A percentile compares a stretch with the other conserved stretches of the same genome.
Evolutionary conservation across 2,797 vertebrate genomes (phyloP).

Genomic region (Acanthurus lineatus): DNA sequence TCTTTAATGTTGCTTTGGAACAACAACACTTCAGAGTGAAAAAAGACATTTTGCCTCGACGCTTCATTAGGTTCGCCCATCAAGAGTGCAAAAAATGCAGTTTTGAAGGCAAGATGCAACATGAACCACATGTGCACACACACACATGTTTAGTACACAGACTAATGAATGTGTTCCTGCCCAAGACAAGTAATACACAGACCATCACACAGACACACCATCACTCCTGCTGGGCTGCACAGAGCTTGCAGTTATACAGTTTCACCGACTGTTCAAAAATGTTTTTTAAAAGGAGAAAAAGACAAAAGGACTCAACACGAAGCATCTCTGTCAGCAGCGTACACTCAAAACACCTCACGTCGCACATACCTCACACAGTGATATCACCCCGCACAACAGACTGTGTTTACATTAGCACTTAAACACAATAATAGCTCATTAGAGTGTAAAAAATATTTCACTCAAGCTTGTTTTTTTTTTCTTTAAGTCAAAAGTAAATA

Average conservation of each 20-base stretch:
- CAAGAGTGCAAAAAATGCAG: constrained; percentile 24
- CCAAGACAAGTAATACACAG: constrained; percentile 4
- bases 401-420: constrained; percentile 37
- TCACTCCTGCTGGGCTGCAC: background rate
- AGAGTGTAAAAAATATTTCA: constrained; percentile 3
- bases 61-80: constrained; percentile 54
- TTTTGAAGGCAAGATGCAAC: constrained; percentile 27
- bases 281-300: background rate
- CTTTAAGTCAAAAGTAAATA: constrained; percentile 16
- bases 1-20: constrained; percentile 52
- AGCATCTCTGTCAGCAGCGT: constrained; percentile 21
- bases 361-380: constrained; percentile 39
- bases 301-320: background rate
- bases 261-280: constrained; percentile 20
- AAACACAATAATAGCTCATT: constrained; percentile 24
- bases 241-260: background rate
- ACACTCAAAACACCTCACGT: constrained; percentile 48
- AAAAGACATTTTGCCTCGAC: constrained; percentile 45
- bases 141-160: background rate
- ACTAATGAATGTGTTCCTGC: constrained; percentile 13
- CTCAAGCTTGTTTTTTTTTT: background rate
- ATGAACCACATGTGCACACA: constrained; percentile 34
- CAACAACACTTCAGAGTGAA: constrained; percentile 35
- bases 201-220: background rate
- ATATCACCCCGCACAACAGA: constrained; percentile 37